These are phyloP conservation scores for Thamnophis sirtalis DNA, from an alignment of 2,113 vertebrate species.

Conservation along the genomic window DNA sequence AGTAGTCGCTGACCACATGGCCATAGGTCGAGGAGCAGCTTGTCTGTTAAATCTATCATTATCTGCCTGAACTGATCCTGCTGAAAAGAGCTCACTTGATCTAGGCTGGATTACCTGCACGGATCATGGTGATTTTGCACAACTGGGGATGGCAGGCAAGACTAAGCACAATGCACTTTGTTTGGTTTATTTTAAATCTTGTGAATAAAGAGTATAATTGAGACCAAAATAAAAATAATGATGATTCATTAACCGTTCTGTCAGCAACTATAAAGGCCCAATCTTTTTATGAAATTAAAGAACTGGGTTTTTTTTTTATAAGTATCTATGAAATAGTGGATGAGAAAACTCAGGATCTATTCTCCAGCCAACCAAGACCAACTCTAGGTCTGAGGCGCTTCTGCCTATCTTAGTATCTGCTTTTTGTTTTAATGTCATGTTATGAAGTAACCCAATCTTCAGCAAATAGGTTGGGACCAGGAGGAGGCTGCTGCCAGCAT, in stretches of 20 bases:
- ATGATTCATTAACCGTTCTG: neutral
- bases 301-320: neutral
- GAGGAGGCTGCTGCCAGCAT: too few relatives aligned
- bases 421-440: neutral
- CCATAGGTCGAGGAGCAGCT: neutral
- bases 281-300: neutral
- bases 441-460: neutral
- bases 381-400: neutral
- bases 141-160: neutral
- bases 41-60: neutral
- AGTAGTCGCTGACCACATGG: neutral
- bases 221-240: neutral
- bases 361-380: neutral
- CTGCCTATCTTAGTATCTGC: neutral
- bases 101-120: rapidly evolving
- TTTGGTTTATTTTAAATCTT: neutral
- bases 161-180: neutral
- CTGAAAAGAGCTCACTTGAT: neutral
- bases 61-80: rapidly evolving
- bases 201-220: neutral
- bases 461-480: neutral
- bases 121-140: neutral
- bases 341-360: neutral
- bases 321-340: neutral
- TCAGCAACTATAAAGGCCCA: neutral